Evolutionary conservation across 2,113 vertebrate genomes (phyloP).

Genomic region (Piaya cayana): DNA sequence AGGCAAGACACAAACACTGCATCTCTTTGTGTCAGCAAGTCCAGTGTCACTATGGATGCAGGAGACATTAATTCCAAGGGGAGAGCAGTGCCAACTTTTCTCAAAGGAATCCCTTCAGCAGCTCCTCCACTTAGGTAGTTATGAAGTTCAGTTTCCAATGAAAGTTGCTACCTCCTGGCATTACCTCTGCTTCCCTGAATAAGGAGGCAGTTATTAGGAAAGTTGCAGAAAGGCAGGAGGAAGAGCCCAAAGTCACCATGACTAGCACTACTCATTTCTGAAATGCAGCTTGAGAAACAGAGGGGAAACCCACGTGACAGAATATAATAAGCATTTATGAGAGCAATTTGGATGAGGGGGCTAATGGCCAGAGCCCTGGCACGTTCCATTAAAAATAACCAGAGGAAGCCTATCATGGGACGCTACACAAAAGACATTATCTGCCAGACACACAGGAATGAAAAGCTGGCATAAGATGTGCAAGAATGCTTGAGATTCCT

Average conservation of each 20-base stretch:
- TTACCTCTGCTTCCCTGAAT: constrained; percentile 38
- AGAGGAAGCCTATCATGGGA: neutral
- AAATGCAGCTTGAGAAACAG: neutral
- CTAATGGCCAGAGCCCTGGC: neutral
- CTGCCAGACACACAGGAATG: neutral
- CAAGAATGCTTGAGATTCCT: neutral
- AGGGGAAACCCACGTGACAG: neutral
- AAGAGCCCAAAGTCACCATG: neutral
- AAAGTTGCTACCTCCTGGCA: constrained; percentile 40
- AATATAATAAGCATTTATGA: neutral
- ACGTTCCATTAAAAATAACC: neutral
- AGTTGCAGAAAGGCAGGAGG: constrained; percentile 1
- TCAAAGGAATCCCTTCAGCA: constrained; percentile 58
- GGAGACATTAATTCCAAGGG: constrained; percentile 35
- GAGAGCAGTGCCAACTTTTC: constrained; percentile 40
- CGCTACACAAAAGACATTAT: neutral
- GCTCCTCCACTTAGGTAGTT: constrained; percentile 35
- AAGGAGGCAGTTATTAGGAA: constrained; percentile 29
- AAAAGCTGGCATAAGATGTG: neutral
- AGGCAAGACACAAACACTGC: constrained; percentile 53
- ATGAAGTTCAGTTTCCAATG: constrained; percentile 25
- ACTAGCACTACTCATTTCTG: neutral
- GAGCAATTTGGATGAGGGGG: neutral
- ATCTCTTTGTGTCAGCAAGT: constrained; percentile 40
- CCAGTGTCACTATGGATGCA: constrained; percentile 45